A percentile compares a stretch with the other conserved stretches of the same genome.
These are phyloP conservation scores for Drosophila mayaguana DNA, from an alignment of 2,888 invertebrate species.

Conservation along the genomic window DNA sequence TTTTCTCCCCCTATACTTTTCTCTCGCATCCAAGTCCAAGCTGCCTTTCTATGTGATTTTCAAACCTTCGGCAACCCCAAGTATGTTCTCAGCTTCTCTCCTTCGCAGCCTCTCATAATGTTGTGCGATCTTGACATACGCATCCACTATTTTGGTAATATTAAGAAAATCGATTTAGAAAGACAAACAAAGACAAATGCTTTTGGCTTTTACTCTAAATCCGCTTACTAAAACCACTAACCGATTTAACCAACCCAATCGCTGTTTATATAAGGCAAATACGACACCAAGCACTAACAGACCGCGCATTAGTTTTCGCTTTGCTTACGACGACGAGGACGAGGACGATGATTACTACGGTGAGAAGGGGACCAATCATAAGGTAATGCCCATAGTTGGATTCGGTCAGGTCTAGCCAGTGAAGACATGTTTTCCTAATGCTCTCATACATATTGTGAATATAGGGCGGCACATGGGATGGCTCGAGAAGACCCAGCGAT, in stretches of 20 bases:
- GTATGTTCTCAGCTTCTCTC: background rate
- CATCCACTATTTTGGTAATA: background rate
- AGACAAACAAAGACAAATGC: slow-evolving; percentile 31
- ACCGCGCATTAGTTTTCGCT: slow-evolving; percentile 84
- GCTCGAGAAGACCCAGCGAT: slow-evolving; percentile 84
- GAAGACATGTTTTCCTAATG: slow-evolving; percentile 18
- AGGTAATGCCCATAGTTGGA: slow-evolving; percentile 62
- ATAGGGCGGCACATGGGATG: slow-evolving; percentile 79
- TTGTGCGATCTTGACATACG: slow-evolving; percentile 2
- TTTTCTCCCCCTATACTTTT: no score
- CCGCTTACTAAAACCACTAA: slow-evolving; percentile 40
- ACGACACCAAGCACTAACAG: slow-evolving; percentile 78
- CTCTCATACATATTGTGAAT: slow-evolving; percentile 9
- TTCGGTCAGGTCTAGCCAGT: slow-evolving; percentile 20
- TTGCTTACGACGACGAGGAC: slow-evolving; percentile 83
- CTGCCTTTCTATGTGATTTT: background rate
- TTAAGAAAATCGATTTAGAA: slow-evolving; percentile 7
- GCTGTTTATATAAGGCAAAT: slow-evolving; percentile 71
- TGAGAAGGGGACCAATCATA: slow-evolving; percentile 54
- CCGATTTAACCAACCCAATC: slow-evolving; percentile 69
- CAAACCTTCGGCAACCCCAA: background rate
- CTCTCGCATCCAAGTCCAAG: no score
- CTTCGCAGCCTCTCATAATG: background rate
- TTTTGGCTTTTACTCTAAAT: slow-evolving; percentile 33
- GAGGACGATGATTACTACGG: slow-evolving; percentile 67